Percentiles rank a stretch among this genome's conserved stretches.
These are phyloP conservation scores for Pangasius mekongensis DNA, from an alignment of 2,797 vertebrate genomes.

Conservation along the genomic window DNA sequence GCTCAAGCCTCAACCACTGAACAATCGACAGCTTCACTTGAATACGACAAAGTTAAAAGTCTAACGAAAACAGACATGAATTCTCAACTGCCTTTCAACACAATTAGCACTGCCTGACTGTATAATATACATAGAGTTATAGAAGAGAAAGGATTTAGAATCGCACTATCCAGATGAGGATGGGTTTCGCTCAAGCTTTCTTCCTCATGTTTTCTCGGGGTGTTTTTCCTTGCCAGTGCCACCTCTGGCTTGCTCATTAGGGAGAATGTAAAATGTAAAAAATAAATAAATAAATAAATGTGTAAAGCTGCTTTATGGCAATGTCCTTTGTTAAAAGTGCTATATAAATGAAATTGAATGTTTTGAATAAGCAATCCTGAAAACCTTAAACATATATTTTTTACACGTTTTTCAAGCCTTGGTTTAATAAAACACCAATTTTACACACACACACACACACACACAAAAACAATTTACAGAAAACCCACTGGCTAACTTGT, in stretches of 20 bases:
- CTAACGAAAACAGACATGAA: neutral
- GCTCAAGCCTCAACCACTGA: neutral
- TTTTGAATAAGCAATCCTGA: neutral
- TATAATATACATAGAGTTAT: neutral
- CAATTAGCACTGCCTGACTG: neutral
- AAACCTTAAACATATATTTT: neutral
- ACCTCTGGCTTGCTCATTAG: neutral
- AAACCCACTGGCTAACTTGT: neutral
- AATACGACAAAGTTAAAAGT: neutral
- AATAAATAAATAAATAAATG: too few species aligned
- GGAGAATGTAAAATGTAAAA: neutral
- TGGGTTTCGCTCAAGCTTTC: neutral
- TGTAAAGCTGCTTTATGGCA: neutral
- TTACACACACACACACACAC: neutral
- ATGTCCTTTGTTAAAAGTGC: neutral
- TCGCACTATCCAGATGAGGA: too few species aligned
- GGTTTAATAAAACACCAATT: neutral
- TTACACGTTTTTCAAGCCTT: neutral
- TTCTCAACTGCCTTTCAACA: neutral
- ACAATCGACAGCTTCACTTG: neutral
- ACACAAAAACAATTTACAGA: neutral
- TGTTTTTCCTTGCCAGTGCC: neutral
- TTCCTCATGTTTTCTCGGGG: neutral
- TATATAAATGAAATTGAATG: neutral
- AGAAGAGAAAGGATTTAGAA: neutral